Base-by-base conservation (phyloP, 2,888 invertebrate species). In the Ochropleura plecta region DNA sequence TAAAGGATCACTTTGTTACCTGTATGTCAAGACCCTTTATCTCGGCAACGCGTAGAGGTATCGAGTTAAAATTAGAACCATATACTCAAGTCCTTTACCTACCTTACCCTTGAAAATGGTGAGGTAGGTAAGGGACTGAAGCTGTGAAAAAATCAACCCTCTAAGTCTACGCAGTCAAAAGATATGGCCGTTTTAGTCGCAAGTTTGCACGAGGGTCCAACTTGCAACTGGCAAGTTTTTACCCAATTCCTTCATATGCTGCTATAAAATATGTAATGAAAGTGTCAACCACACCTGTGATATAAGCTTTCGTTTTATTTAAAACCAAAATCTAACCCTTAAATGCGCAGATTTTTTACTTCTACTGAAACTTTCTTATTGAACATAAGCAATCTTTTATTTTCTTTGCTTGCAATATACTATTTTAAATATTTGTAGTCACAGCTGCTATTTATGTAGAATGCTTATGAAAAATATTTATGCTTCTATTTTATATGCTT, bases 401-500 rank as follows among this genome's bases (percentile, higher is more conserved):
- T 20, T 40, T 59, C 18, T 63, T 12, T 51, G 46, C 49, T 51
- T 70, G 53, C 42, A 49, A 66, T 70, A 70, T 65, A 10, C 14
- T 30, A n/a, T 55, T 67, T 70, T 12, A 66, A 70, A 72, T 77
- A 59, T 66, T 76, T 55, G 0, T 16, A 44, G 20, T 40, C 63
- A 44, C 76, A 80, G 69, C 53, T 76, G 70, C 16, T 62, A 3
- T n/a, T 59, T 42, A 62, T 59, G 66, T 7, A 62, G 69, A 66
- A 16, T 1, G 10, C 8, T 53, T 53, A 49, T 70, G 59, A 59
- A 62, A 59, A 67, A n/a, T 42, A 46, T 44, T 49, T 65, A 20
- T n/a, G n/a, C 10, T 18, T 53, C 14, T 66, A 60, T 51, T 68
- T 68, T 62, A 18, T 53, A 55, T 72, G 73, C 68, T 81, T 78